These are phyloP conservation scores for Littorina saxatilis DNA, from an alignment of 1,140 invertebrate species.

Conservation along the genomic window DNA sequence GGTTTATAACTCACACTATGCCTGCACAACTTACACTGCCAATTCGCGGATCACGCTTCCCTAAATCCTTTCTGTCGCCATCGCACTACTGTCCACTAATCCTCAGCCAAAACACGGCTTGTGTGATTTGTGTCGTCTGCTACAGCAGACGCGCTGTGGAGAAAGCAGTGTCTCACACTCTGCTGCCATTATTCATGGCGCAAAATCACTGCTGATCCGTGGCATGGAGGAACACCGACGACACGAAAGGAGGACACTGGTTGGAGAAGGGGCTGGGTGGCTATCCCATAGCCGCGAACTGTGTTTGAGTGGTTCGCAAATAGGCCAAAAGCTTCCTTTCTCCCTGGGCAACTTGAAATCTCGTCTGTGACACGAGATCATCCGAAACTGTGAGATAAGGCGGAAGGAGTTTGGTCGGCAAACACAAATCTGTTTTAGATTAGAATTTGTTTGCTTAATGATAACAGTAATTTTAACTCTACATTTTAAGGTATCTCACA, in stretches of 20 bases:
- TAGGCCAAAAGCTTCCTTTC: constrained; percentile 4
- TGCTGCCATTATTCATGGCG: too few relatives aligned
- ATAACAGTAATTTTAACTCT: background rate
- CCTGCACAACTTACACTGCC: too few relatives aligned
- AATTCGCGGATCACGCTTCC: too few relatives aligned
- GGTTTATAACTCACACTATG: background rate
- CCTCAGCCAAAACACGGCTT: background rate
- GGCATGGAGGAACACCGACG: too few relatives aligned
- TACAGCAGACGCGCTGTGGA: background rate
- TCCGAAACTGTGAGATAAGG: constrained; percentile 9
- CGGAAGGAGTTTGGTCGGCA: background rate
- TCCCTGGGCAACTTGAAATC: constrained; percentile 29
- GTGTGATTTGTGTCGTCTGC: background rate
- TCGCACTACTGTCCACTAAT: too few relatives aligned
- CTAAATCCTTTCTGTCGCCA: too few relatives aligned
- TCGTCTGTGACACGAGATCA: constrained; percentile 6
- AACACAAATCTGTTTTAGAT: background rate
- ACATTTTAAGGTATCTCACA: too few relatives aligned
- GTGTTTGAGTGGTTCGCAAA: background rate
- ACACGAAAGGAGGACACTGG: background rate
- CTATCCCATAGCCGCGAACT: background rate
- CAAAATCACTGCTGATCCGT: too few relatives aligned
- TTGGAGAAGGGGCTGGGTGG: too few relatives aligned
- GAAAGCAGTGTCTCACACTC: too few relatives aligned
- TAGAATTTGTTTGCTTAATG: background rate